Evolutionary conservation across 92 coral and sea anemone genomes (phyloP).

Genomic region (Paragorgia papillata): DNA sequence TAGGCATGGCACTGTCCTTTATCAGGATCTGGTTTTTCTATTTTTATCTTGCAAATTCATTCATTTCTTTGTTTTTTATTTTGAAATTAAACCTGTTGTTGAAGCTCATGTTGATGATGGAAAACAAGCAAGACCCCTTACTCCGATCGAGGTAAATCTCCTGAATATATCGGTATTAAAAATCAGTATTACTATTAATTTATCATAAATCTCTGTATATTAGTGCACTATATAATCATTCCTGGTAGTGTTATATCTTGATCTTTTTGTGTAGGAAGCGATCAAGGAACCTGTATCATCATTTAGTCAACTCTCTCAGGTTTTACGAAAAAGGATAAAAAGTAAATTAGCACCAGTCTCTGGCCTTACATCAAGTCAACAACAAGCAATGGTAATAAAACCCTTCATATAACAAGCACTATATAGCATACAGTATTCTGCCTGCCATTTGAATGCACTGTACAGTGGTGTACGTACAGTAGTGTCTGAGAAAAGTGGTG

Average conservation of each 20-base stretch:
- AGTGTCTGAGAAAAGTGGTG: too few species aligned
- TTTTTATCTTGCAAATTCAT: too few species aligned
- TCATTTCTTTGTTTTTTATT: not conserved
- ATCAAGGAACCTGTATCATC: slow-evolving; percentile 76
- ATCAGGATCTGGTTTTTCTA: too few species aligned
- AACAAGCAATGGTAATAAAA: slow-evolving; percentile 86
- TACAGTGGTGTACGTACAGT: too few species aligned
- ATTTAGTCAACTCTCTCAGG: slow-evolving; percentile 77
- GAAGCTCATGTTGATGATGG: slow-evolving; percentile 82
- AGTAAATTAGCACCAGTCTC: slow-evolving; percentile 66
- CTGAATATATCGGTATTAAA: not conserved
- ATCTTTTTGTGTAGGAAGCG: slow-evolving; percentile 64
- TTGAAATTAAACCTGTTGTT: slow-evolving; percentile 52
- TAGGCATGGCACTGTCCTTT: too few species aligned
- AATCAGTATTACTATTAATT: not conserved
- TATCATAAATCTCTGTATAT: too few species aligned
- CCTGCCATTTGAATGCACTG: too few species aligned
- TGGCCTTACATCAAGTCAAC: slow-evolving; percentile 78
- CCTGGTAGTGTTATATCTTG: too few species aligned
- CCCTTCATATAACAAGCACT: too few species aligned
- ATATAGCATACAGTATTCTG: too few species aligned
- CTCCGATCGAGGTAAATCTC: slow-evolving; percentile 82
- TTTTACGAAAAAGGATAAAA: slow-evolving; percentile 77
- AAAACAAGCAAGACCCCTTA: slow-evolving; percentile 84
- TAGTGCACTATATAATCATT: too few species aligned